Conservation (phyloP, 2,888 invertebrate species). For the Stratiomys singularior region DNA sequence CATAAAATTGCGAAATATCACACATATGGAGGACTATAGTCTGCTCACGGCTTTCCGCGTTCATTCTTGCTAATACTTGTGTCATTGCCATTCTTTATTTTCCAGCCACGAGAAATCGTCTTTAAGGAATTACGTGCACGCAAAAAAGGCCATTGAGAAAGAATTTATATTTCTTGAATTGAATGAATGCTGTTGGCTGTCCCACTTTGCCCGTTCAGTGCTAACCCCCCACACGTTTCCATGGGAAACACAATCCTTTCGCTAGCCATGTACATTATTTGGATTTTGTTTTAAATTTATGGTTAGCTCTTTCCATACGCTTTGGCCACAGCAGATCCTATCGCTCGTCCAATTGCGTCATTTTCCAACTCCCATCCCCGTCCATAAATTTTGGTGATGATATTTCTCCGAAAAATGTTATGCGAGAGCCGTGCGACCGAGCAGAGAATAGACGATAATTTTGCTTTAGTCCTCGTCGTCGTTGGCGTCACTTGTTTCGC, state of each 20-base stretch:
- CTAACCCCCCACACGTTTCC: constrained; percentile 54
- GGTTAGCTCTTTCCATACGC: constrained; percentile 5
- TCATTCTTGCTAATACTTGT: no score
- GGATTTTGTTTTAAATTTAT: constrained; percentile 39
- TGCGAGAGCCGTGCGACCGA: neutral
- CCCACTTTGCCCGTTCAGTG: neutral
- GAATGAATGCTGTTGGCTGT: neutral
- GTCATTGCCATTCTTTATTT: no score
- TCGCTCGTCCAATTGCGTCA: constrained; percentile 20
- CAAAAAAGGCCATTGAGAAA: neutral
- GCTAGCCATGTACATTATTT: neutral
- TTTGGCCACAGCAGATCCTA: constrained; percentile 5
- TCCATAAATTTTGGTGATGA: constrained; percentile 28
- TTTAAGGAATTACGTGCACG: no score
- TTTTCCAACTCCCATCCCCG: constrained; percentile 13
- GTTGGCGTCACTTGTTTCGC: constrained; percentile 24
- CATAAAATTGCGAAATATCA: no score
- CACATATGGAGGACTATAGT: no score
- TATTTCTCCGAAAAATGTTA: constrained; percentile 23
- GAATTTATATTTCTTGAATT: neutral
- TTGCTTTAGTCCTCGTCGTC: neutral
- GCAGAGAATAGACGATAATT: constrained; percentile 4
- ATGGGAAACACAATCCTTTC: constrained; percentile 12
- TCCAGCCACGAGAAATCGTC: no score
- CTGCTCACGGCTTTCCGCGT: no score